A percentile compares a stretch with the other conserved stretches of the same genome.
phyloP scores from a whole-genome alignment of 92 coral and sea anemone genomes.

The Diadumene lineata region DNA sequence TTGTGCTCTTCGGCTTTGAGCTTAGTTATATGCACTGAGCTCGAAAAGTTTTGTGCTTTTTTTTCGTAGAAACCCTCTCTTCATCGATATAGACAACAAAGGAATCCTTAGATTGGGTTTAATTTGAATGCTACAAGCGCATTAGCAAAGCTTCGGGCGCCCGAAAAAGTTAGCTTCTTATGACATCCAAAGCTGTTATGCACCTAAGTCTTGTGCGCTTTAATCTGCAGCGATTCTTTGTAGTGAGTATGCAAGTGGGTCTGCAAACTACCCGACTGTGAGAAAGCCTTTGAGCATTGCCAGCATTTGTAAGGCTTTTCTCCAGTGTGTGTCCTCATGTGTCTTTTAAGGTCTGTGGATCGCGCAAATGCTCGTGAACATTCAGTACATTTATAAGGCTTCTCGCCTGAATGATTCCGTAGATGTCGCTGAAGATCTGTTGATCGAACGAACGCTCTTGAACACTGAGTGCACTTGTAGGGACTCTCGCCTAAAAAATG shows the following conservation, averaged over 20 bases:
- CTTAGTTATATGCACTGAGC: too few species aligned
- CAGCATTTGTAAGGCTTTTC: conserved; percentile 98
- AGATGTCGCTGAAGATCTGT: conserved; percentile 98
- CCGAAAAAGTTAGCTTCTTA: too few species aligned
- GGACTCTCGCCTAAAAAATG: conserved; percentile 85
- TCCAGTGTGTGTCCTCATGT: conserved; percentile 97
- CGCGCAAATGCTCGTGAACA: conserved; percentile 98
- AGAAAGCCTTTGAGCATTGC: conserved; percentile 99
- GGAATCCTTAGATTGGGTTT: too few species aligned
- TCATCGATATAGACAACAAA: too few species aligned
- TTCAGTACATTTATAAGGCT: conserved; percentile 93
- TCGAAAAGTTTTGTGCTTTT: too few species aligned
- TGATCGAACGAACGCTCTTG: conserved; percentile 98
- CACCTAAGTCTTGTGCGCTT: conserved; percentile 20
- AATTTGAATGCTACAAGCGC: too few species aligned
- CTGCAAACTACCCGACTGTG: conserved; percentile 95
- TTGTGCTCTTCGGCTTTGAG: too few species aligned
- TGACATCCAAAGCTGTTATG: too few species aligned
- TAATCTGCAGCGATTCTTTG: conserved; percentile 85
- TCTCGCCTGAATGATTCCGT: conserved; percentile 97
- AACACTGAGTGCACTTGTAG: conserved; percentile 98
- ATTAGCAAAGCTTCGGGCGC: too few species aligned
- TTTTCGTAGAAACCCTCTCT: too few species aligned
- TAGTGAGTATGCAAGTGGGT: conserved; percentile 95
- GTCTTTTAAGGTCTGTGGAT: conserved; percentile 96